These are phyloP conservation scores for Dascyllus trimaculatus DNA, from an alignment of 2,113 vertebrate species.

Conservation along the genomic window DNA sequence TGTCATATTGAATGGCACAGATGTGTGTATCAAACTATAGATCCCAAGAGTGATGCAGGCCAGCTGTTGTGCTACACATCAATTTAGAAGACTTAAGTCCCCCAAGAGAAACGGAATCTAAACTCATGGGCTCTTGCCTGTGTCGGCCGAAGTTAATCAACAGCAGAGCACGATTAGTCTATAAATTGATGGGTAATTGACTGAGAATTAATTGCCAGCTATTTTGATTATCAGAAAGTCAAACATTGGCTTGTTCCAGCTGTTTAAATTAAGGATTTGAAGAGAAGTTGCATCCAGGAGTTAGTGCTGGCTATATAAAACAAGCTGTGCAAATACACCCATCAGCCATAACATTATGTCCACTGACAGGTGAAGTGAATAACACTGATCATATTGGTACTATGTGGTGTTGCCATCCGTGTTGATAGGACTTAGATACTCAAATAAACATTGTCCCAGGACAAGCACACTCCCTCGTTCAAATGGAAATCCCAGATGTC, in stretches of 20 bases:
- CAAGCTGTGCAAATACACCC: no score
- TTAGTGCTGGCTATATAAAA: not conserved
- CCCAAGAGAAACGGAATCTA: not conserved
- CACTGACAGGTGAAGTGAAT: no score
- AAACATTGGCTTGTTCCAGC: not conserved
- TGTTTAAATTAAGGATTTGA: not conserved
- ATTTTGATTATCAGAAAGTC: not conserved
- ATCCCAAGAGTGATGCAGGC: conserved; percentile 40
- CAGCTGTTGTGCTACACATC: conserved; percentile 8
- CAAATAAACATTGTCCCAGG: no score
- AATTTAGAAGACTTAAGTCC: conserved; percentile 13
- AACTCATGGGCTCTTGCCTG: not conserved
- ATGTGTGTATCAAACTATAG: conserved; percentile 47
- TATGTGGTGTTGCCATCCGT: no score
- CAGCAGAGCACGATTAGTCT: not conserved
- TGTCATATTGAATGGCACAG: conserved; percentile 68
- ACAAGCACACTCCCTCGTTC: no score
- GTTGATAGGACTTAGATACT: no score
- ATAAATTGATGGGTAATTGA: conserved; percentile 1
- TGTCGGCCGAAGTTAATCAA: not conserved
- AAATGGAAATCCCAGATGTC: no score
- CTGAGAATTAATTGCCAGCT: not conserved
- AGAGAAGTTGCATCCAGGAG: not conserved
- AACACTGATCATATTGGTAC: no score
- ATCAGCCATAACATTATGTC: no score